Conservation (phyloP, 2,888 invertebrate genomes). For the Metellina segmentata region DNA sequence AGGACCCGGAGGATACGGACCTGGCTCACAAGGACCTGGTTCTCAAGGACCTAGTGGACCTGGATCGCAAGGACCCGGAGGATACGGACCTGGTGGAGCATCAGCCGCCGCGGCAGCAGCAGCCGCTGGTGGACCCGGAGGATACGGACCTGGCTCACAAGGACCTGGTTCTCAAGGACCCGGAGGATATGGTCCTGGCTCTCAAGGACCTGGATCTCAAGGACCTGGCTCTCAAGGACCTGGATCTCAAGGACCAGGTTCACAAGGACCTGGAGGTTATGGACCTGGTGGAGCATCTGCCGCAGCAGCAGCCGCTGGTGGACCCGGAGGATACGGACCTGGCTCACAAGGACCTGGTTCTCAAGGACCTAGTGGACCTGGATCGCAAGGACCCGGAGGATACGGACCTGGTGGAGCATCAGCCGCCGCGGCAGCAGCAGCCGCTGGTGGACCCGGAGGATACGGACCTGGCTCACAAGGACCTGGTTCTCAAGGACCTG, state of each 20-base stretch:
- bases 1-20: background rate
- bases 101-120: no score
- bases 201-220: background rate
- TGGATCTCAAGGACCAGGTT: background rate
- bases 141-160: no score
- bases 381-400: background rate
- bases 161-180: no score
- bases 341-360: no score
- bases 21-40: background rate
- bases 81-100: background rate
- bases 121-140: background rate
- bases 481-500: no score
- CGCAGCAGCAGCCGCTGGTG: no score
- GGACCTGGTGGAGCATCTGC: no score
- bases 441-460: background rate
- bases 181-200: background rate
- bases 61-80: background rate
- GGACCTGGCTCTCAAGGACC: background rate
- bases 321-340: background rate
- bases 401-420: background rate
- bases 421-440: constrained; percentile 12
- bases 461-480: constrained; percentile 8
- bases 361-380: background rate
- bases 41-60: background rate
- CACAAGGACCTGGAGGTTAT: background rate